A percentile compares a stretch with the other conserved stretches of the same genome.
phyloP scores from a whole-genome alignment of 1,140 invertebrate species.

The Panulirus ornatus region DNA sequence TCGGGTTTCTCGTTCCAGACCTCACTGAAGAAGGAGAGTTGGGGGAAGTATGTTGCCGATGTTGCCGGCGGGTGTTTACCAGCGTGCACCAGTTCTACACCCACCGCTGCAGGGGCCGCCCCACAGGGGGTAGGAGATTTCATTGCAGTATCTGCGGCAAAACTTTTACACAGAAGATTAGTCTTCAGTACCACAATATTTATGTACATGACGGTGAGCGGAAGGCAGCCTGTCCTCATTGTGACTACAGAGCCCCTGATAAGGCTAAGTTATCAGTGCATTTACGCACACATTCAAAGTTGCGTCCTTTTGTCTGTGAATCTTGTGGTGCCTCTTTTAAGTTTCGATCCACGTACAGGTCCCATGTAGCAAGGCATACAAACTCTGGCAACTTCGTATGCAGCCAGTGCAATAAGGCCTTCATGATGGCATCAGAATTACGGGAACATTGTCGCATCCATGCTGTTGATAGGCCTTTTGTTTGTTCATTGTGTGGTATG shows the following conservation, averaged over 20 bases:
- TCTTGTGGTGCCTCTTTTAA: constrained; percentile 75
- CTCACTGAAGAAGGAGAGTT: background rate
- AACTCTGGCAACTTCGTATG: constrained; percentile 75
- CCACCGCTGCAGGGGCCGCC: constrained; percentile 28
- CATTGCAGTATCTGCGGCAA: constrained; percentile 38
- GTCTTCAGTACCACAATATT: constrained; percentile 61
- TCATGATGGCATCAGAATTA: constrained; percentile 73
- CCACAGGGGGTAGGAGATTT: background rate
- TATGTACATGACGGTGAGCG: constrained; percentile 57
- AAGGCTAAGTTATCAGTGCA: constrained; percentile 77
- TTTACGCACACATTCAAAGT: constrained; percentile 77
- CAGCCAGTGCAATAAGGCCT: constrained; percentile 72
- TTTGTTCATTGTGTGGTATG: constrained; percentile 78
- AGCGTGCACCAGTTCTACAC: background rate
- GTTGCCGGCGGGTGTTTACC: constrained; percentile 27
- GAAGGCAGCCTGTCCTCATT: constrained; percentile 66
- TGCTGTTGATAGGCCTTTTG: constrained; percentile 75
- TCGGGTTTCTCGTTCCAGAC: constrained; percentile 31
- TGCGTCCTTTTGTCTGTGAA: constrained; percentile 76
- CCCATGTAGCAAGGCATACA: constrained; percentile 71
- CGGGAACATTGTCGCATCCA: constrained; percentile 76
- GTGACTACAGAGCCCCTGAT: constrained; percentile 55
- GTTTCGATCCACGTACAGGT: constrained; percentile 63
- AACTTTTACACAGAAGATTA: constrained; percentile 64
- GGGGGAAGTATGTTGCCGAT: constrained; percentile 33